phyloP scores from a whole-genome alignment of 2,113 vertebrate genomes.

The Camelus bactrianus region DNA sequence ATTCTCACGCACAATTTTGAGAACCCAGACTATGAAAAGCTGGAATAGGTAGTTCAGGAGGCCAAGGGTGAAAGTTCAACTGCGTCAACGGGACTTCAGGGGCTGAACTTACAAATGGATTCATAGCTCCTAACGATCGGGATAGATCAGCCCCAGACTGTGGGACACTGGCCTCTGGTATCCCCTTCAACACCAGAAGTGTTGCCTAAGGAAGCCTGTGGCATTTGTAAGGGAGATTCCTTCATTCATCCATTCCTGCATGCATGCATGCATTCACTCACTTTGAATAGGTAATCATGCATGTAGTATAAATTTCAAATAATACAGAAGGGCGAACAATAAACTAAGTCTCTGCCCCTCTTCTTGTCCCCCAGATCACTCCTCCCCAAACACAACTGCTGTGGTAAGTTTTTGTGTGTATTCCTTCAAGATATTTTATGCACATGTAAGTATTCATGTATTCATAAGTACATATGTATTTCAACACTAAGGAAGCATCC shows the following conservation, averaged over 20 bases:
- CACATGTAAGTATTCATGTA: neutral
- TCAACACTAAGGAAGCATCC: neutral
- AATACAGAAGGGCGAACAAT: neutral
- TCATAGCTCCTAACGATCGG: neutral
- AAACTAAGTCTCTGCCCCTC: neutral
- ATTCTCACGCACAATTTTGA: neutral
- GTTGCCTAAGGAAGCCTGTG: neutral
- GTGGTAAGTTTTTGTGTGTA: neutral
- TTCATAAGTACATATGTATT: neutral
- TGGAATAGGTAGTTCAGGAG: neutral
- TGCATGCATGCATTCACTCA: neutral
- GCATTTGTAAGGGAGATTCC: neutral
- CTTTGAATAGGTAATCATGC: neutral
- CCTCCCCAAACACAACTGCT: neutral
- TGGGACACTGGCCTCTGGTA: neutral
- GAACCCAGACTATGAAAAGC: neutral
- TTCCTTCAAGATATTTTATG: neutral
- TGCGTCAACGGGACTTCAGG: neutral
- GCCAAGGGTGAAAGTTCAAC: neutral
- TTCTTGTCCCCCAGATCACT: neutral
- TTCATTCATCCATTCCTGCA: neutral
- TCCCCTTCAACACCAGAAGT: neutral
- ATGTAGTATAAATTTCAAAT: constrained; percentile 30
- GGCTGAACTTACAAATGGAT: neutral
- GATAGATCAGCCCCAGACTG: neutral